A percentile compares a stretch with the other conserved stretches of the same genome.
These are phyloP conservation scores for Trachelus iudaicus DNA, from an alignment of 2,888 invertebrate genomes.

Conservation along the genomic window DNA sequence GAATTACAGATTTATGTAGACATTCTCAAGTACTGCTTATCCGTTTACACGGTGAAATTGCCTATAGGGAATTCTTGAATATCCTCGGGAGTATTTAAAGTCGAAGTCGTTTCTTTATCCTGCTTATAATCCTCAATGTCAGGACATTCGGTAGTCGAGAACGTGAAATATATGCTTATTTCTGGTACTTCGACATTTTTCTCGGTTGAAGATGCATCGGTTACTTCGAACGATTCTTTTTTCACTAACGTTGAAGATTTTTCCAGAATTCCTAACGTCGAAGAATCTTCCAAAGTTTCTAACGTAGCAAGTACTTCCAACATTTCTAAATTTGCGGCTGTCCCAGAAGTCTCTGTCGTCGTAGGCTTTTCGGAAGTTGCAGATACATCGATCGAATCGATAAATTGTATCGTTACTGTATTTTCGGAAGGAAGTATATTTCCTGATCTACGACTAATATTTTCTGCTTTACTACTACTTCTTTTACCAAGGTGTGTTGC, in stretches of 20 bases:
- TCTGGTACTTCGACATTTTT: background rate
- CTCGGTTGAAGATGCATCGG: background rate
- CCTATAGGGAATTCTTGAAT: background rate
- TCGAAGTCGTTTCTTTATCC: background rate
- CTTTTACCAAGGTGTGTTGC: constrained; percentile 22
- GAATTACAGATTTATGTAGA: background rate
- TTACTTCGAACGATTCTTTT: background rate
- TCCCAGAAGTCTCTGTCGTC: background rate
- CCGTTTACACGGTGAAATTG: background rate
- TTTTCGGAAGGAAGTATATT: background rate
- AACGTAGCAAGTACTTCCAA: no score
- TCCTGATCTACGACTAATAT: background rate
- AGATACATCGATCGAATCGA: background rate
- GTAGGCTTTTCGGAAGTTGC: background rate
- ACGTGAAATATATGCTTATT: background rate
- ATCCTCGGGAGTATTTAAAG: background rate
- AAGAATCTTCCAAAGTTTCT: background rate
- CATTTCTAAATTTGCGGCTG: background rate
- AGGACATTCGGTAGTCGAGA: background rate
- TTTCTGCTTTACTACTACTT: background rate
- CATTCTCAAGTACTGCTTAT: background rate
- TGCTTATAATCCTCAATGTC: background rate
- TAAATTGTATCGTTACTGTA: background rate
- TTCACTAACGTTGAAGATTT: background rate
- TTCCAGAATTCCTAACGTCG: background rate